These are phyloP conservation scores for Morus bassanus DNA, from an alignment of 2,797 vertebrate genomes.

Conservation along the genomic window DNA sequence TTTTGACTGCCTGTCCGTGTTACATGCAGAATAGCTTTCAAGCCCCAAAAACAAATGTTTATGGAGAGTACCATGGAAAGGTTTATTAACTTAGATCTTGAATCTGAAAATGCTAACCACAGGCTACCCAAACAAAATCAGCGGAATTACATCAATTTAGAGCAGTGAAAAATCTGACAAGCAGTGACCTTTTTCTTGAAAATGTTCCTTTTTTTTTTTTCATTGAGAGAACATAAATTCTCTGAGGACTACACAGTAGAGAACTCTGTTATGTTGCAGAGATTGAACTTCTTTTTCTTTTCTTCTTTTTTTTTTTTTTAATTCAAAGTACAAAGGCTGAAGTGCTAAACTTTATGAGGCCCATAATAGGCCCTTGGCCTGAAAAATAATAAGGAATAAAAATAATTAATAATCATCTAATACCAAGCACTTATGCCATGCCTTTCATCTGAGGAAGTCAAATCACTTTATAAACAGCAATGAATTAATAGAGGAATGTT, in stretches of 20 bases:
- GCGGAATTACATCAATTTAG: neutral
- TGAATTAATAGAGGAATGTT: slow-evolving; percentile 40
- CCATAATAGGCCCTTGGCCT: neutral
- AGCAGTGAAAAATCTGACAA: neutral
- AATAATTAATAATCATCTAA: slow-evolving; percentile 42
- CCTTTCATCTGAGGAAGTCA: slow-evolving; percentile 55
- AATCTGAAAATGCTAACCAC: neutral
- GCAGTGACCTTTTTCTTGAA: neutral
- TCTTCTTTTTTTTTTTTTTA: neutral
- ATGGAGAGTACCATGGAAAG: neutral
- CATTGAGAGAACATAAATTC: neutral
- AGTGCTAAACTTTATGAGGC: slow-evolving; percentile 27
- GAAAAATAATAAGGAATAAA: slow-evolving; percentile 34
- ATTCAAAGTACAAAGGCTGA: neutral
- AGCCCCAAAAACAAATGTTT: neutral
- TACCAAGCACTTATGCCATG: slow-evolving; percentile 38
- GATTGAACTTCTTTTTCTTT: neutral
- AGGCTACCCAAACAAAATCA: neutral
- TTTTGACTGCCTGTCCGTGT: neutral
- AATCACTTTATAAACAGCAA: slow-evolving; percentile 37
- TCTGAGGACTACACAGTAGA: neutral
- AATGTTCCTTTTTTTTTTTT: neutral
- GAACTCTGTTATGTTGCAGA: neutral
- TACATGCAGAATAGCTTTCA: neutral
- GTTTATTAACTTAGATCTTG: neutral